Evolutionary conservation across 2,888 invertebrate species (phyloP).

Genomic region (Ochropleura plecta): DNA sequence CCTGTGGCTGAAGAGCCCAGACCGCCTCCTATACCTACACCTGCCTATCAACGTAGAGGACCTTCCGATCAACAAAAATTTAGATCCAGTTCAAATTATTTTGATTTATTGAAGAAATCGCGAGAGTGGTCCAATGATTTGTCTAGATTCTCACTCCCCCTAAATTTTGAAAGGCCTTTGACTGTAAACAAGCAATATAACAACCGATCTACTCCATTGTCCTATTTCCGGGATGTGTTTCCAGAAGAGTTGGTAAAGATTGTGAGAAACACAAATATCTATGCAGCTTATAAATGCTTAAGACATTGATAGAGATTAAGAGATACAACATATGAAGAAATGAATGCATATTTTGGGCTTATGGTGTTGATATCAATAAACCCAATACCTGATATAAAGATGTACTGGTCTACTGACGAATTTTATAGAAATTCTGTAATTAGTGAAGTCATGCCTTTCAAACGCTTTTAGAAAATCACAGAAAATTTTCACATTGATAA

Average conservation of each 20-base stretch:
- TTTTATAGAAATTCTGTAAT: constrained; percentile 48
- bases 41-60: constrained; percentile 23
- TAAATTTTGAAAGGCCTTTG: constrained; percentile 23
- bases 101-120: constrained; percentile 23
- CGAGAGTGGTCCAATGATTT: constrained; percentile 20
- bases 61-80: constrained; percentile 21
- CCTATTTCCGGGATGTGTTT: constrained; percentile 33
- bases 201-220: constrained; percentile 32
- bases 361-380: constrained; percentile 41
- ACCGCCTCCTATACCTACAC: constrained; percentile 21
- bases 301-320: constrained; percentile 31
- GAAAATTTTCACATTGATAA: constrained; percentile 29
- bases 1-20: constrained; percentile 20
- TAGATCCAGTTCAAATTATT: constrained; percentile 20
- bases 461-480: constrained; percentile 38
- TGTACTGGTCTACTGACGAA: constrained; percentile 43
- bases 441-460: constrained; percentile 36
- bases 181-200: constrained; percentile 32
- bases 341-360: constrained; percentile 42
- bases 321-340: constrained; percentile 34
- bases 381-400: constrained; percentile 39
- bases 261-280: constrained; percentile 43
- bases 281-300: constrained; percentile 34
- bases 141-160: constrained; percentile 15
- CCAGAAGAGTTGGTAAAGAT: constrained; percentile 40